These are phyloP conservation scores for Anthophora plumipes DNA, from an alignment of 2,888 invertebrate species.

Conservation along the genomic window DNA sequence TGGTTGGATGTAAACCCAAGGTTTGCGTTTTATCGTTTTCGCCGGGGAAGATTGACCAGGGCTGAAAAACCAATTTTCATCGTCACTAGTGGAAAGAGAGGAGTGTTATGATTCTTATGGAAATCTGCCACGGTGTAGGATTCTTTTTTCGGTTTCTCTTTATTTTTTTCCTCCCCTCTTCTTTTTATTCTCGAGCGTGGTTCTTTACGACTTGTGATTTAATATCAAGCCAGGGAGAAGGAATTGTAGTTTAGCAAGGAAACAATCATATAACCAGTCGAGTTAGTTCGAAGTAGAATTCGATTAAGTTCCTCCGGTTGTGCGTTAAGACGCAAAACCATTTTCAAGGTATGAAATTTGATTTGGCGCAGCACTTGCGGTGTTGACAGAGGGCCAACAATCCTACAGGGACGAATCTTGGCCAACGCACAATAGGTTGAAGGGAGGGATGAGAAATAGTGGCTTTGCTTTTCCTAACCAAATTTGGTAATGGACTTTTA, in stretches of 20 bases:
- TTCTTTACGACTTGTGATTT: slow-evolving; percentile 1
- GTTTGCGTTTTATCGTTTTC: slow-evolving; percentile 49
- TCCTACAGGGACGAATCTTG: slow-evolving; percentile 12
- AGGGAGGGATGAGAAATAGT: no score
- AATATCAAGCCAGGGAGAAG: background rate
- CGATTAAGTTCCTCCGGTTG: background rate
- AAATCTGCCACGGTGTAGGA: background rate
- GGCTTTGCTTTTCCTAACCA: no score
- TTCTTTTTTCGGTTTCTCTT: slow-evolving; percentile 6
- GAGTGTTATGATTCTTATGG: slow-evolving; percentile 15
- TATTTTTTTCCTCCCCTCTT: no score
- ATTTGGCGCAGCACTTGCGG: slow-evolving; percentile 21
- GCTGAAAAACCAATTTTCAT: slow-evolving; percentile 10
- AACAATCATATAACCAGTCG: background rate
- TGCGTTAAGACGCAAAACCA: background rate
- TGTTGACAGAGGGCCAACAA: slow-evolving; percentile 29
- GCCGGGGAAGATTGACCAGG: slow-evolving; percentile 23
- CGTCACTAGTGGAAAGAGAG: background rate
- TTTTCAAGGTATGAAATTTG: slow-evolving; percentile 17
- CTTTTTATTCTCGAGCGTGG: slow-evolving; percentile 11
- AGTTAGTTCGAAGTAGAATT: background rate
- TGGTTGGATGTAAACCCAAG: slow-evolving; percentile 19
- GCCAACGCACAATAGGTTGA: slow-evolving; percentile 16
- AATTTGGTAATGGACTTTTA: background rate
- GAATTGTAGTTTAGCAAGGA: background rate